Evolutionary conservation across 2,888 invertebrate species (phyloP), one percentile per base, ranked within the genome.

Genomic region (Podotricha telesiphe): DNA sequence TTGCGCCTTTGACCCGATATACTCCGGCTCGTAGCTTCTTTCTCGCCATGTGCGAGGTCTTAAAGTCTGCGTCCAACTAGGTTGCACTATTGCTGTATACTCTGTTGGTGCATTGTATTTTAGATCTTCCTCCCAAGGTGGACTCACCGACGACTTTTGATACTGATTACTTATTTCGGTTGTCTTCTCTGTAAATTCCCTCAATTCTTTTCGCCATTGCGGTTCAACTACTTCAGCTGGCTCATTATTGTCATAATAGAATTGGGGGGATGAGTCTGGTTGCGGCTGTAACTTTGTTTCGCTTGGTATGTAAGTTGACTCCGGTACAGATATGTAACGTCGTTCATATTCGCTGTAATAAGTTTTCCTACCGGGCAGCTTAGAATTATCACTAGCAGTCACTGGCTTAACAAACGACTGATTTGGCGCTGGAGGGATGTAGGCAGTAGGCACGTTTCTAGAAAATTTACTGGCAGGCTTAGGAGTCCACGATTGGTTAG

Each of bases 281-380:
- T 93, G 93, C 8, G 86, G 83, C 76, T 93, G 91, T 72, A 77
- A 86, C 74, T 91, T 93, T 1, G 83, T 87, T 74, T 93, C 92
- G 0, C 80, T 80, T 0, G 93, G 93, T 72, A 93, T 84, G 72
- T 93, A 93, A 51, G 84, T 93, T 19, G 90, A 85, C 73, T 93
- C 93, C 8, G 93, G 93, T 1, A 93, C 93, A 19, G 89, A 87
- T 53, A 93, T 93, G 73, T 91, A 93, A 63, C 93, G 88, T 71
- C 93, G 85, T 78, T 93, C 93, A 71, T 93, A 93, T 79, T 93
- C 93, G 71, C 93, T 93, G 73, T 93, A 93, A 70, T 93, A 93
- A 0, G 92, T 93, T 77, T 91, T 93, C 67, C 91, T 88, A 2
- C 93, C 93, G 28, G 89, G 83, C 20, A 82, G 72, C 69, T 80